Evolutionary conservation across 2,888 invertebrate species (phyloP), one percentile per base, ranked within the genome.

Genomic region (Aphodius sticticus): DNA sequence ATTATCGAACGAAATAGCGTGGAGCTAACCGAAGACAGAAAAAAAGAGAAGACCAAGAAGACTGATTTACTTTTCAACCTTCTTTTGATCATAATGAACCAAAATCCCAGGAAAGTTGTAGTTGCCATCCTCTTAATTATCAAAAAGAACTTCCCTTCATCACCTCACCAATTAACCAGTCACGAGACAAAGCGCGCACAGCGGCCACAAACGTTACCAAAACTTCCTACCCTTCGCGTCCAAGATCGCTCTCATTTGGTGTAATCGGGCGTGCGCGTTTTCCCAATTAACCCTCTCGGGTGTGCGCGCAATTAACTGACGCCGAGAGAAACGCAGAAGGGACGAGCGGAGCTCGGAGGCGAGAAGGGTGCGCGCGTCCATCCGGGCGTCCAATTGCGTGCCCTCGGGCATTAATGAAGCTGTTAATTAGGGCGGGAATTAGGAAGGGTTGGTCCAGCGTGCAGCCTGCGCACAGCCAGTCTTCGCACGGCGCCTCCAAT

Each of bases 391-490:
- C 83, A 82, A 82, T 83, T 82, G 81, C 84, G 81, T 76, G 75
- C 79, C 82, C 78, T 70, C 76, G 80, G 82, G 83, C 84, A 84
- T 84, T 87, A 87, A 86, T 86, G 86, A 87, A 85, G 78, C 81
- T 84, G 87, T 87, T 88, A 88, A 88, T 88, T 88, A 87, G 86
- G 87, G 87, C 88, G 87, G 87, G 86, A 87, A 87, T 87, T 86
- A 86, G 81, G 85, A 86, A 88, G 88, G 88, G 88, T 88, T 87
- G 88, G 87, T 87, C 87, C 87, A 87, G 87, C 85, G 85, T 87
- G 85, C 53, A 53, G 53, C 85, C 84, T 87, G 86, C 85, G 84
- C 84, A 81, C 91, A 91, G 91, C 78, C 76, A 70, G 77, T 80
- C 71, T 78, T 26, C 78, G 90, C 36, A 91, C 91, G 91, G 91